Evolutionary conservation across 1,140 invertebrate species (phyloP), one percentile per base, ranked within the genome.

Genomic region (Adelges cooleyi): DNA sequence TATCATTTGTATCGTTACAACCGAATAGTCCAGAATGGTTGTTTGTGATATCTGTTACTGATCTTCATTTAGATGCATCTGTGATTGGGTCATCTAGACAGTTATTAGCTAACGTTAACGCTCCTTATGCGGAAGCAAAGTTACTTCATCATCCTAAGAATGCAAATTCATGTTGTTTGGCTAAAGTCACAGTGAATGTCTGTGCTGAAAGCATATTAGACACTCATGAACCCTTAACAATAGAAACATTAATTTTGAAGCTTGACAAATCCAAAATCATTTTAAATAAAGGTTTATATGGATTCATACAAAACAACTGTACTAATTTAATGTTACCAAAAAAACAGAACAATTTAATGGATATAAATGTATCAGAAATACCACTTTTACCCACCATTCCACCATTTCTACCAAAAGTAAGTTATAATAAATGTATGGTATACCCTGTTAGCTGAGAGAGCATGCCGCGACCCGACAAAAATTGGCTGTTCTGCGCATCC

Each of bases 61-160:
- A 87, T 71, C 75, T 93, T 1, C 82, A 84, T 70, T 76, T 91
- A 29, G 89, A 92, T 75, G 86, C 88, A 0, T 85, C 82, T 69
- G 82, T 82, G 44, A 80, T 84, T 25, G 84, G 83, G 68, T 86
- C 82, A 73, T 84, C 86, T 15, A 80, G 84, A 11, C 85, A 83
- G 1, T 76, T 90, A 20, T 77, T 88, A 25, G 85, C 87, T n/a
- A 75, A 74, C 46, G 69, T 72, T 5, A 67, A 67, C 10, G 67
- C 75, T 72, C 68, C 74, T 68, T 65, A 74, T 50, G 71, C 75
- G 46, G 73, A 75, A 68, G 66, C 73, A 3, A 74, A 75, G 51
- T 51, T 71, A 46, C 56, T 69, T n/a, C 66, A 68, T 52, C 53
- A 66, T 50, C 66, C 68, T 25, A 66, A 48, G 44, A 67, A 67